phyloP scores from a whole-genome alignment of 2,888 invertebrate genomes.

The Meghimatium bilineatum region DNA sequence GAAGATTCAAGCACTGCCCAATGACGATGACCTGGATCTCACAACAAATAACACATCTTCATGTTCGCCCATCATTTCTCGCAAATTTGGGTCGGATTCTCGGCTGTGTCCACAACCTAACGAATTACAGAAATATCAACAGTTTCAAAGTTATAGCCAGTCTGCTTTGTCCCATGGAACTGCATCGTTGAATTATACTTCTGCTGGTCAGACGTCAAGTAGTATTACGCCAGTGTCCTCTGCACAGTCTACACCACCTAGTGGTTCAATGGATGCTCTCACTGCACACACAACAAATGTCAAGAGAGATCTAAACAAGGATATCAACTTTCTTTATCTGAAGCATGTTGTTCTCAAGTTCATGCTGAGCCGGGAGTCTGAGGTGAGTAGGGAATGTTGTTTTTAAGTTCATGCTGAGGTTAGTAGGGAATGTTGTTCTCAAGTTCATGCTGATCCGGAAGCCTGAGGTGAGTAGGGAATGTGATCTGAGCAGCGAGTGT shows the following conservation, averaged over 20 bases:
- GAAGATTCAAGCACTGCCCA: conserved; percentile 76
- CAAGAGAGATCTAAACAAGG: conserved; percentile 76
- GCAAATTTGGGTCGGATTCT: conserved; percentile 16
- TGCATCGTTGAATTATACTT: background rate
- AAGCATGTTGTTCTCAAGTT: conserved; percentile 96
- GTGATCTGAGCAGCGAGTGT: too few species aligned
- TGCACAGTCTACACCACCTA: conserved; percentile 33
- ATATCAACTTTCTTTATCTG: conserved; percentile 89
- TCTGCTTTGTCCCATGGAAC: background rate
- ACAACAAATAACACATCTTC: conserved; percentile 41
- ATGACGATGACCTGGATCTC: conserved; percentile 75
- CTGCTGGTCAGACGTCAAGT: background rate
- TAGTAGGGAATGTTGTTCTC: too few species aligned
- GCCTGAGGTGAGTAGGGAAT: too few species aligned
- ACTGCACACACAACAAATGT: conserved; percentile 34
- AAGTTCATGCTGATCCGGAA: too few species aligned
- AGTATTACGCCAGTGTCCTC: conserved; percentile 5
- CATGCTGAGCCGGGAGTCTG: conserved; percentile 89
- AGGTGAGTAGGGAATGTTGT: conserved; percentile 76
- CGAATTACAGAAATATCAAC: conserved; percentile 10
- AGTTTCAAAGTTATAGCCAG: conserved; percentile 10
- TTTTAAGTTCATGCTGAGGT: too few species aligned
- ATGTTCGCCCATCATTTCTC: conserved; percentile 23
- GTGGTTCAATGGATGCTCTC: conserved; percentile 45
- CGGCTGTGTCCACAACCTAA: conserved; percentile 8